phyloP scores from a whole-genome alignment of 2,797 vertebrate species.

The Adrianichthys oophorus region DNA sequence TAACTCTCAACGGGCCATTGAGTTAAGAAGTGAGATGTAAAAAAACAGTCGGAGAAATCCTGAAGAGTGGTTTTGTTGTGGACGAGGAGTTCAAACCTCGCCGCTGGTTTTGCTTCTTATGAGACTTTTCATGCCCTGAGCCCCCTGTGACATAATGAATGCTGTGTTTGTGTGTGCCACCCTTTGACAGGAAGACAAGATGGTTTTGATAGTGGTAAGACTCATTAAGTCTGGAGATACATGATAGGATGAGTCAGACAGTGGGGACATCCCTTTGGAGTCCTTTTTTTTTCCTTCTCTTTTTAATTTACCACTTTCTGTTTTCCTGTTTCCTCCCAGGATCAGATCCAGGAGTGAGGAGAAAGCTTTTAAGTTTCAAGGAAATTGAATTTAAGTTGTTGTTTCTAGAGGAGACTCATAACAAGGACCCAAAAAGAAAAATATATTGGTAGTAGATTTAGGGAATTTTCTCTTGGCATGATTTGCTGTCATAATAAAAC shows the following conservation, averaged over 20 bases:
- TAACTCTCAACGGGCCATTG: constrained; percentile 27
- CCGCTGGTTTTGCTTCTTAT: constrained; percentile 5
- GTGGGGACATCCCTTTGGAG: constrained; percentile 57
- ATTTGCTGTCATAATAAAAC: neutral
- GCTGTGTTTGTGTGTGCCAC: constrained; percentile 62
- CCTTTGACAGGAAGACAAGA: constrained; percentile 71
- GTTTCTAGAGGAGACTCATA: neutral
- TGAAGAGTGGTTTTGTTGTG: neutral
- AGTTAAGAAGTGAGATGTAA: constrained; percentile 18
- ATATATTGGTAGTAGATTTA: neutral
- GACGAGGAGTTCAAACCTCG: constrained; percentile 6
- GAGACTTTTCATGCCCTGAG: constrained; percentile 23
- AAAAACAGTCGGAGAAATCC: neutral
- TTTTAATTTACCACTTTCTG: constrained; percentile 37
- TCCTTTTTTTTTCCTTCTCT: constrained; percentile 18
- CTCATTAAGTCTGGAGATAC: constrained; percentile 69
- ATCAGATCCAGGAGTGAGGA: constrained; percentile 13
- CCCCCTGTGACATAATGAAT: constrained; percentile 29
- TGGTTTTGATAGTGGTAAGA: constrained; percentile 65
- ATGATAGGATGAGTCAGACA: constrained; percentile 65
- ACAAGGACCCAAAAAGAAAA: constrained; percentile 3
- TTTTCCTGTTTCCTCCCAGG: constrained; percentile 43
- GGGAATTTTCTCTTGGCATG: neutral
- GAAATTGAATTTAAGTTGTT: neutral
- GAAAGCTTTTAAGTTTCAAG: neutral